Percentiles rank a stretch among this genome's conserved stretches.
phyloP scores from a whole-genome alignment of 2,113 vertebrate species.

The Panthera tigris region DNA sequence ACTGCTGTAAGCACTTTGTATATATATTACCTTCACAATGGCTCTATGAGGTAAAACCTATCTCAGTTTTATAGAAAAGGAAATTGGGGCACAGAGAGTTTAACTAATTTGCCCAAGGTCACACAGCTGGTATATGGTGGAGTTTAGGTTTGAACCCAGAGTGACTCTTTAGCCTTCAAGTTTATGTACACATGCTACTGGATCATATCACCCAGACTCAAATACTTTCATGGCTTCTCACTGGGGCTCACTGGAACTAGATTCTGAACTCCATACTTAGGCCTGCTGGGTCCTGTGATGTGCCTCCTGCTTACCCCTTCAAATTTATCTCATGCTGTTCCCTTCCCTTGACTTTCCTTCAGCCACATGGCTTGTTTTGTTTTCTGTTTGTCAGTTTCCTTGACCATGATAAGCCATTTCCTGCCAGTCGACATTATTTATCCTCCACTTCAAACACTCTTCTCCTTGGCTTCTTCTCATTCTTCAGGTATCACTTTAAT shows the following conservation, averaged over 20 bases:
- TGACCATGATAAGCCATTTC: background rate
- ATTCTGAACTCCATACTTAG: background rate
- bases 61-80: background rate
- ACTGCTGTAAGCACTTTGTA: background rate
- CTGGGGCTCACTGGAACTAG: background rate
- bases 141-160: background rate
- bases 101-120: background rate
- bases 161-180: background rate
- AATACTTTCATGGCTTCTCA: background rate
- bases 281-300: background rate
- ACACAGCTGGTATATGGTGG: background rate
- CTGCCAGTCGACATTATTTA: background rate
- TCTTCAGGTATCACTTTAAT: background rate
- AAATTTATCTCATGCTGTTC: background rate
- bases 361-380: background rate
- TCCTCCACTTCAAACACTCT: background rate
- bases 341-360: background rate
- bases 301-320: background rate
- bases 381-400: background rate
- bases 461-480: background rate
- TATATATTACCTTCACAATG: background rate
- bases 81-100: background rate
- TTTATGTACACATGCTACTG: background rate
- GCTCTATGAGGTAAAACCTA: slow-evolving; percentile 27
- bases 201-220: background rate